Percentiles rank a stretch among this genome's conserved stretches.
Conservation (phyloP, 37 sponge, comb jelly and placozoan species). For the Halichondria panicea region DNA sequence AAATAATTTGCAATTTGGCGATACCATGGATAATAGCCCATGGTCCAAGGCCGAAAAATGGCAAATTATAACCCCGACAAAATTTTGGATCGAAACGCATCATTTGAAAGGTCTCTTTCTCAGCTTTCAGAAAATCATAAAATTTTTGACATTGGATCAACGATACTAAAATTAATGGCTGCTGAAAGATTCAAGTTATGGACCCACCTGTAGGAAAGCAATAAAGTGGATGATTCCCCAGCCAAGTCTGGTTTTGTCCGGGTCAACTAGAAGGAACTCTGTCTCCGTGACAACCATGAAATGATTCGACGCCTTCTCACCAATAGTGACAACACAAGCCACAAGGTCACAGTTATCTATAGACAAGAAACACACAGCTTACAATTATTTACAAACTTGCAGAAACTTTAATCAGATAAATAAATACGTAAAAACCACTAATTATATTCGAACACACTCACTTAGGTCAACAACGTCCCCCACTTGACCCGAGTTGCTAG, state of each 20-base stretch:
- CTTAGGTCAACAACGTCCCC: conserved; percentile 74
- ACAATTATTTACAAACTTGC: neutral
- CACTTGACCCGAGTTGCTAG: conserved; percentile 31
- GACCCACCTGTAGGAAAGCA: conserved; percentile 75
- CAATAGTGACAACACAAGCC: conserved; percentile 67
- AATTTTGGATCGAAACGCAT: too few relatives aligned
- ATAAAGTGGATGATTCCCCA: conserved; percentile 88
- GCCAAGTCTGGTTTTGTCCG: conserved; percentile 77
- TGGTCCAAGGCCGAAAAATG: too few relatives aligned
- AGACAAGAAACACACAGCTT: neutral
- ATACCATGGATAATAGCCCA: too few relatives aligned
- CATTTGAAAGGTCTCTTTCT: too few relatives aligned
- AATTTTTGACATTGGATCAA: too few relatives aligned
- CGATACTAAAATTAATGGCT: too few relatives aligned
- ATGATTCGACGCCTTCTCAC: conserved; percentile 52
- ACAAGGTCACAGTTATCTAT: conserved; percentile 78
- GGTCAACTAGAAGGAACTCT: conserved; percentile 88
- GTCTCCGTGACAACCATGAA: conserved; percentile 83
- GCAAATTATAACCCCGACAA: too few relatives aligned
- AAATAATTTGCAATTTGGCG: too few relatives aligned
- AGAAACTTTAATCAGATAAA: neutral
- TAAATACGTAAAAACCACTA: neutral
- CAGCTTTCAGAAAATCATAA: too few relatives aligned
- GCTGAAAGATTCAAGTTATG: neutral
- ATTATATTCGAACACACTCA: conserved; percentile 10